Conservation (phyloP, 2,113 vertebrate genomes). For the Ptychochromis oligacanthus region DNA sequence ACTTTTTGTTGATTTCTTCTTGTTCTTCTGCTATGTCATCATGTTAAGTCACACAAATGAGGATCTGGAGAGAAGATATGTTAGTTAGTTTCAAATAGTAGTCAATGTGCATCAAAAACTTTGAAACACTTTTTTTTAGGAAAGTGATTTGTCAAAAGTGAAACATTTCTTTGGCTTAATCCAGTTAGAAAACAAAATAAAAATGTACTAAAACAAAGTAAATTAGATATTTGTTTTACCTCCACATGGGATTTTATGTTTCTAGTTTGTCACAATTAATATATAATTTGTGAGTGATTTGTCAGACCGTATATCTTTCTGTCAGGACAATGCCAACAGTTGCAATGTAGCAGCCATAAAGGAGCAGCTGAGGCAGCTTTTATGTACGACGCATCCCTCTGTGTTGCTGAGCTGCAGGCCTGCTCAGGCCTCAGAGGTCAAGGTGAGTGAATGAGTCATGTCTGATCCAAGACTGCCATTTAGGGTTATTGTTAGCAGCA, state of each 20-base stretch:
- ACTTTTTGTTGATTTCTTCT: not conserved
- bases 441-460: slow-evolving; percentile 73
- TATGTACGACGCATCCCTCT: slow-evolving; percentile 82
- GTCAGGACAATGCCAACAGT: slow-evolving; percentile 51
- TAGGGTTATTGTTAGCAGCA: not conserved
- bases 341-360: slow-evolving; percentile 70
- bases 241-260: fast-evolving
- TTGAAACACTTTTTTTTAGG: not conserved
- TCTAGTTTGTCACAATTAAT: not conserved
- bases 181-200: too few relatives aligned
- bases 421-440: slow-evolving; percentile 77
- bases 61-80: not conserved
- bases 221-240: not conserved
- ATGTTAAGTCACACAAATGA: not conserved
- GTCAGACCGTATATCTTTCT: slow-evolving; percentile 10
- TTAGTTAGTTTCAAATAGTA: not conserved
- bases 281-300: not conserved
- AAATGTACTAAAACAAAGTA: not conserved
- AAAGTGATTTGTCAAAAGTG: too few relatives aligned
- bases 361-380: slow-evolving; percentile 81
- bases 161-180: too few relatives aligned
- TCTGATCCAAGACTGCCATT: not conserved
- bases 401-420: slow-evolving; percentile 85
- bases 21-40: fast-evolving
- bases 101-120: not conserved